Conservation (phyloP, 1,140 invertebrate genomes). For the Brachionus plicatilis region DNA sequence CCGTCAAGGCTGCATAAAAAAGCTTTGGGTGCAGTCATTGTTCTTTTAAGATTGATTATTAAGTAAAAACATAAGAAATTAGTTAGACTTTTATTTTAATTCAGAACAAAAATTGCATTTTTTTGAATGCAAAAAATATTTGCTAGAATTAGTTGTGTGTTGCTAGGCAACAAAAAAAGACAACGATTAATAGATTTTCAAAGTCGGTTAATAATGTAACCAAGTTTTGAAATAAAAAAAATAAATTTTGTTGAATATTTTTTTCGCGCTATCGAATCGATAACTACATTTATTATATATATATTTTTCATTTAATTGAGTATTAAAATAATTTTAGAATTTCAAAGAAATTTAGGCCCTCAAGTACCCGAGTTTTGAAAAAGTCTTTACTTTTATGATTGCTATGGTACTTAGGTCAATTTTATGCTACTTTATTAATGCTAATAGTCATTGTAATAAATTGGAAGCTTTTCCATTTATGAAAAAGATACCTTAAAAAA, state of each 20-base stretch:
- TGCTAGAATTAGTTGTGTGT: neutral
- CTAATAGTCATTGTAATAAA: neutral
- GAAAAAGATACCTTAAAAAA: no score
- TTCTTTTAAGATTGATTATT: neutral
- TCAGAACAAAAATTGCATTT: constrained; percentile 7
- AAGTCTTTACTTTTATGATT: neutral
- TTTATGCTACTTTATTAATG: neutral
- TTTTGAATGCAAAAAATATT: constrained; percentile 10
- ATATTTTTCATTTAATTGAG: neutral
- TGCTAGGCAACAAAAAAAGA: constrained; percentile 1
- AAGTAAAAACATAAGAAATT: neutral
- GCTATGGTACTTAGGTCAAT: neutral
- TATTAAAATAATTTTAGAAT: neutral
- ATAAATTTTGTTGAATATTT: neutral
- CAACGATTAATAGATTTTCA: constrained; percentile 7
- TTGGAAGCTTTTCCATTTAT: neutral
- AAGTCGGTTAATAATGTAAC: constrained; percentile 25
- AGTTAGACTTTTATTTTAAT: neutral
- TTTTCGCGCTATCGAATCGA: neutral
- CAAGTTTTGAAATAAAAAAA: constrained; percentile 13
- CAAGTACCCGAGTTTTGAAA: neutral
- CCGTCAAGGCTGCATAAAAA: constrained; percentile 24
- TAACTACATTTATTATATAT: neutral
- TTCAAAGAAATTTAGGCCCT: neutral
- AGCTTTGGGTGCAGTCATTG: neutral